Percentiles rank a stretch among this genome's conserved stretches.
Evolutionary conservation across 2,113 vertebrate genomes (phyloP).

Genomic region (Meleagris gallopavo): DNA sequence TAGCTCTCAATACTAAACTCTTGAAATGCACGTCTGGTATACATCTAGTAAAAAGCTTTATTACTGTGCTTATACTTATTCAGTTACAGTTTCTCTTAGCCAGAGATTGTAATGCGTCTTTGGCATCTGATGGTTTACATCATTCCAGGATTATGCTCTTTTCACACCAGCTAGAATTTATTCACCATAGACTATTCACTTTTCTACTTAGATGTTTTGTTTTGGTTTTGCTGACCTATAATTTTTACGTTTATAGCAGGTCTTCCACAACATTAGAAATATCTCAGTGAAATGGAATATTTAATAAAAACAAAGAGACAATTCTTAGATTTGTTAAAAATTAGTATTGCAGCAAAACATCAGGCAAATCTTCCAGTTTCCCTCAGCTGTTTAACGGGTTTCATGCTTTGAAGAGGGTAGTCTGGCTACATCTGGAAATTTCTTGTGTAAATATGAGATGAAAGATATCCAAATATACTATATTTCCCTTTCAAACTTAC

Average conservation of each 20-base stretch:
- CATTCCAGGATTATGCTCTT: background rate
- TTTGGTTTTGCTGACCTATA: background rate
- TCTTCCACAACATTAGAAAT: background rate
- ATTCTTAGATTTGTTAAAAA: background rate
- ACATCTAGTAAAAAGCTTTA: background rate
- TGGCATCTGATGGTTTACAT: background rate
- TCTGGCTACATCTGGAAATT: constrained; percentile 72
- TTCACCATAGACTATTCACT: background rate
- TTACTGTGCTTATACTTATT: background rate
- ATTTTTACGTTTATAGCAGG: background rate
- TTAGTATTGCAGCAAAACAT: background rate
- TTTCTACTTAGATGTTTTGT: background rate
- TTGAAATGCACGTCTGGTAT: background rate
- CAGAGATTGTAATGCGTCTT: background rate
- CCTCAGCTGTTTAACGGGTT: background rate
- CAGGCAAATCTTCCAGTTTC: background rate
- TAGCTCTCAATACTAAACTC: background rate
- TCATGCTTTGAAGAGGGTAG: constrained; percentile 65
- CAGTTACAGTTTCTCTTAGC: background rate
- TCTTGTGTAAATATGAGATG: constrained; percentile 76
- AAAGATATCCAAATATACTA: constrained; percentile 72
- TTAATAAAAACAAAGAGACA: background rate
- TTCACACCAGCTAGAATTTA: background rate
- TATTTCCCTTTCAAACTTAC: constrained; percentile 70
- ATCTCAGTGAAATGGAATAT: background rate